Conservation (phyloP, 2,888 invertebrate species). For the Thera obeliscata region DNA sequence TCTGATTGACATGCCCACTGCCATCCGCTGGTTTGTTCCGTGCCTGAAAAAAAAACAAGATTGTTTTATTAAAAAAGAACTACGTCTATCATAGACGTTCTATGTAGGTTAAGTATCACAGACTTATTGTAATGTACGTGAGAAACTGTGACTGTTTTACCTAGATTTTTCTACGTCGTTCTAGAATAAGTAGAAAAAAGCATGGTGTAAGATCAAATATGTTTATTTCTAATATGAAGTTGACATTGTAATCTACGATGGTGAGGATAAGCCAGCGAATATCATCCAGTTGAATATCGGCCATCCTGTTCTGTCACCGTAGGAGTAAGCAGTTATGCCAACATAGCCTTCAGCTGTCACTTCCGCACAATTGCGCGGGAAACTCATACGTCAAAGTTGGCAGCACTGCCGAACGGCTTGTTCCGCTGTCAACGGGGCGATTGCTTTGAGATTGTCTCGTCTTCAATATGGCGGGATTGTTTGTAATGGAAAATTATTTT, state of each 20-base stretch:
- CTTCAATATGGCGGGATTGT: constrained; percentile 10
- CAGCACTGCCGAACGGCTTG: constrained; percentile 31
- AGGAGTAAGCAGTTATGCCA: constrained; percentile 38
- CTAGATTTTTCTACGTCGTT: no score
- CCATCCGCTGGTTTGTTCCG: constrained; percentile 93
- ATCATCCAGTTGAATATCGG: background rate
- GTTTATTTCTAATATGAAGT: no score
- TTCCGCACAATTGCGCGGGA: constrained; percentile 48
- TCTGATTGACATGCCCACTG: constrained; percentile 89
- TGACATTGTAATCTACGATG: no score
- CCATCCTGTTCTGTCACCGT: constrained; percentile 6
- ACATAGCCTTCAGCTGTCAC: constrained; percentile 39
- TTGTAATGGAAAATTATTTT: background rate
- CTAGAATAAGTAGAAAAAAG: no score
- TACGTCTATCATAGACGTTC: no score
- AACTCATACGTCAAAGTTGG: constrained; percentile 48
- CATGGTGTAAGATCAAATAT: no score
- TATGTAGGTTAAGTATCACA: no score
- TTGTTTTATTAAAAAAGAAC: no score
- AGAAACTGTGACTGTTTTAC: no score
- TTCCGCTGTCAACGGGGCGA: constrained; percentile 30
- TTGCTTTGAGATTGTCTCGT: constrained; percentile 34
- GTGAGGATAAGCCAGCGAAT: background rate
- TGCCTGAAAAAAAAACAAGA: constrained; percentile 82
- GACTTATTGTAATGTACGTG: no score